Conservation (phyloP, 2,113 vertebrate genomes). For the Myxocyprinus asiaticus region DNA sequence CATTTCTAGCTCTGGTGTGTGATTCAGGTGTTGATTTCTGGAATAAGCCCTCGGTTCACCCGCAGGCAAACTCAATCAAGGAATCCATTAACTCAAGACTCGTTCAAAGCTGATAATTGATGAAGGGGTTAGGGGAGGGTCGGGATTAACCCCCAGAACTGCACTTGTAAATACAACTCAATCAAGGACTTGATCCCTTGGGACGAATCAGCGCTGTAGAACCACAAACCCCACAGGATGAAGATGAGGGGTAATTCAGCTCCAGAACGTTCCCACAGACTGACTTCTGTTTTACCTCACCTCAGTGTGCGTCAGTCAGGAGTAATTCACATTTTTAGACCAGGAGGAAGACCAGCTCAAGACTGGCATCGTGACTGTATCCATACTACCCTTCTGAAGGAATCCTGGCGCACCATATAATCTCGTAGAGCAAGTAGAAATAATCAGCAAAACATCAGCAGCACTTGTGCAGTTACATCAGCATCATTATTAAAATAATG, state of each 20-base stretch:
- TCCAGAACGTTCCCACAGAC: slow-evolving; percentile 28
- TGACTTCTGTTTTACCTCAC: slow-evolving; percentile 61
- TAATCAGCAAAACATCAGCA: too few relatives aligned
- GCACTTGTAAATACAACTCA: slow-evolving; percentile 47
- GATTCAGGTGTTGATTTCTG: too few relatives aligned
- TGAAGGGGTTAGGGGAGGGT: slow-evolving; percentile 20
- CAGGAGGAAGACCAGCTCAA: slow-evolving; percentile 62
- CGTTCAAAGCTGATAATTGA: background rate
- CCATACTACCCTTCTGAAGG: slow-evolving; percentile 14
- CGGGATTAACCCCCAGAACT: slow-evolving; percentile 39
- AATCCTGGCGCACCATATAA: too few relatives aligned
- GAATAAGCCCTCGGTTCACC: too few relatives aligned
- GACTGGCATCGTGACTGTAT: background rate
- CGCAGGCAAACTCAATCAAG: slow-evolving; percentile 57
- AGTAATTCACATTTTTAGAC: slow-evolving; percentile 59
- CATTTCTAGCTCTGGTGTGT: too few relatives aligned
- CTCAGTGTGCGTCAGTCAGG: slow-evolving; percentile 45
- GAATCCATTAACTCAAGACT: slow-evolving; percentile 65
- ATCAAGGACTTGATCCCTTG: slow-evolving; percentile 62
- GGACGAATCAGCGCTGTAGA: slow-evolving; percentile 46
- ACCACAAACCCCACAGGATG: slow-evolving; percentile 49
- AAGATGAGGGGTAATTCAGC: slow-evolving; percentile 52
- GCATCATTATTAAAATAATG: too few relatives aligned
- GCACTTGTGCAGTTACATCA: too few relatives aligned
- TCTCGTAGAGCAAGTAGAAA: too few relatives aligned